These are phyloP conservation scores for Lumbricus terrestris DNA, from an alignment of 2,888 invertebrate species.

Conservation along the genomic window DNA sequence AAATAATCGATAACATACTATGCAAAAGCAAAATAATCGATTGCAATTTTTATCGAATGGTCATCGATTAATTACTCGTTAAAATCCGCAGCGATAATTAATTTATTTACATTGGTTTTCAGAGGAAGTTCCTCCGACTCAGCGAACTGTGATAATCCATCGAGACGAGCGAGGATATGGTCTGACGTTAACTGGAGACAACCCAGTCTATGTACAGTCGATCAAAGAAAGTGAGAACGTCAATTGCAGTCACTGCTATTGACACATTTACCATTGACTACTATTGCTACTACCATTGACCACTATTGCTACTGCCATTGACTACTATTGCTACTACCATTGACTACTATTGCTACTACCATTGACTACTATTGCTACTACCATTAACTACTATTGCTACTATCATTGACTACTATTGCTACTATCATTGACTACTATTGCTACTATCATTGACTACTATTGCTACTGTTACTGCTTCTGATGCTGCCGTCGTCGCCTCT, in stretches of 20 bases:
- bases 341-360: neutral
- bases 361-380: neutral
- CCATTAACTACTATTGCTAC: neutral
- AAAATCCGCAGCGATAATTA: no score
- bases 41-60: no score
- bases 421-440: neutral
- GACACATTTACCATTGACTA: neutral
- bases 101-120: neutral
- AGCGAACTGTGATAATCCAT: constrained; percentile 72
- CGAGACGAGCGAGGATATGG: constrained; percentile 87
- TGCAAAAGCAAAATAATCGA: no score
- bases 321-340: neutral
- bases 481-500: no score
- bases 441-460: neutral
- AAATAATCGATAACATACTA: no score
- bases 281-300: neutral
- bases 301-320: neutral
- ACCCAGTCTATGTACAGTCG: constrained; percentile 94
- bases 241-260: neutral
- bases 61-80: no score
- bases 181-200: constrained; percentile 92
- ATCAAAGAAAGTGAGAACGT: constrained; percentile 76
- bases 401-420: neutral
- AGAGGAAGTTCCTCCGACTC: constrained; percentile 35
- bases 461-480: no score